Evolutionary conservation across 2,113 vertebrate species (phyloP).

Genomic region (Eidolon helvum): DNA sequence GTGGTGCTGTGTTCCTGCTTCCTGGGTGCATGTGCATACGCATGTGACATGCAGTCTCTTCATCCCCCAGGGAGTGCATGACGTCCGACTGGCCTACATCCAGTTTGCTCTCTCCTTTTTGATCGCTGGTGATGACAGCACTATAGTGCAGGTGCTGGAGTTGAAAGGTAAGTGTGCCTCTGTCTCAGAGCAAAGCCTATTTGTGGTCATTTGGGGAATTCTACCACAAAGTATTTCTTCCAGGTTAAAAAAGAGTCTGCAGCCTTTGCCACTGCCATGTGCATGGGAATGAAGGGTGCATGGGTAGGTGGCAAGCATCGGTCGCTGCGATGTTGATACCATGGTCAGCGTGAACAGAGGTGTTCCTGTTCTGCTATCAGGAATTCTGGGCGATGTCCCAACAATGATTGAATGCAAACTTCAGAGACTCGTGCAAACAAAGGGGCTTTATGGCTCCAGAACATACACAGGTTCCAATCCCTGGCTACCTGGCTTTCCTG

Average conservation of each 20-base stretch:
- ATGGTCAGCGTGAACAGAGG: not conserved
- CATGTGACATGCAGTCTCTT: not conserved
- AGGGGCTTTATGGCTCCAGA: not conserved
- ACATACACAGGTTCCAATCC: not conserved
- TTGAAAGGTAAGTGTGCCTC: constrained; percentile 88
- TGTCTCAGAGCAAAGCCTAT: not conserved
- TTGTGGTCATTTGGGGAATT: not conserved
- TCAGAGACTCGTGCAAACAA: not conserved
- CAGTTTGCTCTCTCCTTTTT: constrained; percentile 95
- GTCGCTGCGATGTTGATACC: not conserved
- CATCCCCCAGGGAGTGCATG: constrained; percentile 86
- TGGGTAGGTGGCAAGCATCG: not conserved
- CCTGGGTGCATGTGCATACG: rapidly evolving
- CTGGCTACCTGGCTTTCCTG: not conserved
- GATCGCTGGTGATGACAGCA: constrained; percentile 89
- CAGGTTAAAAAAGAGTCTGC: too few species aligned
- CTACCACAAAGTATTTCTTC: rapidly evolving
- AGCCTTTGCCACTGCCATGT: not conserved
- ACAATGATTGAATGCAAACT: not conserved
- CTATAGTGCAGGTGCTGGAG: constrained; percentile 90
- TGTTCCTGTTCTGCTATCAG: rapidly evolving
- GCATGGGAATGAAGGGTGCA: rapidly evolving
- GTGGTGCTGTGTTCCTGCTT: rapidly evolving
- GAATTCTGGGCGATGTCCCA: not conserved
- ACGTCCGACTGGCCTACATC: constrained; percentile 94